phyloP scores from a whole-genome alignment of 2,888 invertebrate genomes.

The Mimas tiliae region DNA sequence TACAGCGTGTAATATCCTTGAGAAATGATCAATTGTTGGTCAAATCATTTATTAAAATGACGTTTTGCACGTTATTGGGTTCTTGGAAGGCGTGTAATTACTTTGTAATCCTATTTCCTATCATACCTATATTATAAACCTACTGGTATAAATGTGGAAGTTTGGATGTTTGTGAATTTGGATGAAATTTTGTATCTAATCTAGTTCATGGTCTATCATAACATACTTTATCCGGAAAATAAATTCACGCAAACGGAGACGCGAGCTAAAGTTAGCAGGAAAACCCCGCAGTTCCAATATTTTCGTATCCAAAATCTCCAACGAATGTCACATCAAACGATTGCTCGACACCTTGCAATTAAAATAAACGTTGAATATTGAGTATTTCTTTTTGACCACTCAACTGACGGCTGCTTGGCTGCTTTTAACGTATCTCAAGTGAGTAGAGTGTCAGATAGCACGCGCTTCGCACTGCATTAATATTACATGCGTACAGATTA shows the following conservation, averaged over 20 bases:
- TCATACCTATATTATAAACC: no score
- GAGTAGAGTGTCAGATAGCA: slow-evolving; percentile 23
- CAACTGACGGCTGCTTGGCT: slow-evolving; percentile 22
- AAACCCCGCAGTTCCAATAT: no score
- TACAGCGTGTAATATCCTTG: neutral
- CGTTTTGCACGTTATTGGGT: neutral
- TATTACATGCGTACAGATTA: slow-evolving; percentile 4
- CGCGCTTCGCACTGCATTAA: slow-evolving; percentile 26
- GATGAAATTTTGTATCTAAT: no score
- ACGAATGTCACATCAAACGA: neutral
- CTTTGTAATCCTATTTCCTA: no score
- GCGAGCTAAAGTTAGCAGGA: no score
- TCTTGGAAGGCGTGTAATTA: neutral
- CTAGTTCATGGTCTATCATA: no score
- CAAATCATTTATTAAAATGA: slow-evolving; percentile 20
- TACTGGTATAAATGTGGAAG: no score
- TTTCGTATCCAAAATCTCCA: neutral
- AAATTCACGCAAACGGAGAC: no score
- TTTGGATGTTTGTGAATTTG: no score
- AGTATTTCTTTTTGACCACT: slow-evolving; percentile 6
- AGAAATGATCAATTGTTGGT: neutral
- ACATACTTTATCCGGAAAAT: no score
- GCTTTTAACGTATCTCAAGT: slow-evolving; percentile 30
- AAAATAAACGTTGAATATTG: slow-evolving; percentile 23
- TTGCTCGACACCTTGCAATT: slow-evolving; percentile 3